Percentiles rank a stretch among this genome's conserved stretches.
Evolutionary conservation across 2,113 vertebrate genomes (phyloP).

Genomic region (Cyprinus carpio): DNA sequence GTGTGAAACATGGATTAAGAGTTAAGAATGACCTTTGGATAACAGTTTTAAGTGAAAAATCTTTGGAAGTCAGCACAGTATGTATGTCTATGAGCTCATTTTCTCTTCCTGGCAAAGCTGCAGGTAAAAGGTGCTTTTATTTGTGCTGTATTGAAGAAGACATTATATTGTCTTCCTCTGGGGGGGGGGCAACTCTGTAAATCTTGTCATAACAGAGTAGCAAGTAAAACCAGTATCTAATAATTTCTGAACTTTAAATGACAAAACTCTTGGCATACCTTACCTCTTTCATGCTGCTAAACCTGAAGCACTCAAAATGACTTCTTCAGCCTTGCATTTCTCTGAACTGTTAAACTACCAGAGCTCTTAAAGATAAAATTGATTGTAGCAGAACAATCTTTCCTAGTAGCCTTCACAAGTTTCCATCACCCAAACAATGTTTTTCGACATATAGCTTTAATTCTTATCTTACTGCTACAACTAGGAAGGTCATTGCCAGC

Average conservation of each 20-base stretch:
- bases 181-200: constrained; percentile 18
- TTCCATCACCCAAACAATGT: neutral
- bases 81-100: neutral
- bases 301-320: neutral
- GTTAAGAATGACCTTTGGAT: neutral
- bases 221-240: constrained; percentile 23
- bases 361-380: neutral
- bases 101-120: neutral
- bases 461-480: neutral
- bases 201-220: constrained; percentile 36
- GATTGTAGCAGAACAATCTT: neutral
- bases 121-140: neutral
- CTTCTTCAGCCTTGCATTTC: neutral
- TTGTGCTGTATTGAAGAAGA: neutral
- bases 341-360: constrained; percentile 6
- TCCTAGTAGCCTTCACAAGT: neutral
- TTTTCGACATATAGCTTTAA: neutral
- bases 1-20: neutral
- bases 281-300: neutral
- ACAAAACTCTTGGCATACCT: neutral
- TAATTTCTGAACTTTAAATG: constrained; percentile 10
- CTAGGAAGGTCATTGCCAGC: neutral
- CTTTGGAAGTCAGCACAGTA: neutral
- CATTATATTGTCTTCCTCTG: neutral
- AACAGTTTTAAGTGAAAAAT: neutral